Percentiles rank a stretch among this genome's conserved stretches.
Evolutionary conservation across 2,113 vertebrate genomes (phyloP).

Genomic region (Halcyon malimbica): DNA sequence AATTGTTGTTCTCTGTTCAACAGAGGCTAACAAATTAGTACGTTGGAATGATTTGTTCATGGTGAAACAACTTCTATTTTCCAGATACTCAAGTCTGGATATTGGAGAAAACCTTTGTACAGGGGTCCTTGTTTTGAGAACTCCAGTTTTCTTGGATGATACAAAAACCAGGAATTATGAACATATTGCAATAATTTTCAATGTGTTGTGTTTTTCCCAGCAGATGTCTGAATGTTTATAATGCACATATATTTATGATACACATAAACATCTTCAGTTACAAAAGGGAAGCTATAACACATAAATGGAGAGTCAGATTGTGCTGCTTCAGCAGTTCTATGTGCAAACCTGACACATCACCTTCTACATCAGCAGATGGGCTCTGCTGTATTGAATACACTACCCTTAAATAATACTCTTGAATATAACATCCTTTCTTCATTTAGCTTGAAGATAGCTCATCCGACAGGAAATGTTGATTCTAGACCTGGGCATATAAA

Average conservation of each 20-base stretch:
- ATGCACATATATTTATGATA: neutral
- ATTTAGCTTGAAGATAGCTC: neutral
- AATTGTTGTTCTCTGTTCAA: neutral
- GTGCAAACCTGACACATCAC: neutral
- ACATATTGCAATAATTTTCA: neutral
- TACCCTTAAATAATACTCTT: neutral
- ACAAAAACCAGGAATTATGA: neutral
- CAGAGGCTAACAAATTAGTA: neutral
- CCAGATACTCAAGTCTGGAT: neutral
- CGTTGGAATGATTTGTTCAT: neutral
- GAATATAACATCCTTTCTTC: neutral
- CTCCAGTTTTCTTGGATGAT: neutral
- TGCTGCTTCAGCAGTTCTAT: neutral
- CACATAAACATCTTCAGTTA: neutral
- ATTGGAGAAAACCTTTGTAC: neutral
- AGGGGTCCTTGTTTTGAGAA: neutral
- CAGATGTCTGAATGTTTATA: neutral
- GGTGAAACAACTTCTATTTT: neutral
- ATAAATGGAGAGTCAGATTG: neutral
- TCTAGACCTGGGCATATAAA: neutral
- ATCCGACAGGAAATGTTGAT: neutral
- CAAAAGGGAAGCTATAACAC: neutral
- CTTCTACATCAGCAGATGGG: neutral
- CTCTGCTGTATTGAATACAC: neutral
- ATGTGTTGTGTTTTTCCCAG: neutral